Evolutionary conservation across 2,888 invertebrate genomes (phyloP), one percentile per base, ranked within the genome.

Genomic region (Caradrina clavipalpis): DNA sequence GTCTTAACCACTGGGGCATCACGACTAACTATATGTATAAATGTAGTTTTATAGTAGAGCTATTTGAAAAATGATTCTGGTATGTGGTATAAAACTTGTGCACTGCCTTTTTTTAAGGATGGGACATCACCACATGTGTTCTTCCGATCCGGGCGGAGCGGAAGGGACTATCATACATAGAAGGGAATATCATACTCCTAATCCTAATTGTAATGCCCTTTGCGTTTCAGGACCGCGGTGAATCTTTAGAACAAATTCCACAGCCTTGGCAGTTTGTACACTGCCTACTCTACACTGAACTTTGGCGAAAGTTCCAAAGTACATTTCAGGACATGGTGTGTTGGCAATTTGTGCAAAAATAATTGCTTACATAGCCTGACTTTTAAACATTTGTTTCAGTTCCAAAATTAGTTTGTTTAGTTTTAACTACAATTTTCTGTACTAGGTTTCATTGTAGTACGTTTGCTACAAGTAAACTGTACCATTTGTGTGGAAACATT

Each of bases 371-470:
- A 66, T 60, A 22, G 53, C 50, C 62, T 54, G 59, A 73, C 49
- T 39, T 55, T 10, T 26, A n/a, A 51, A 58, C 55, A 42, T 65
- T 66, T 53, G 58, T 62, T 73, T 65, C 8, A 1, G 10, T 2
- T n/a, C 42, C 39, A 22, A 72, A 78, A 65, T 78, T 19, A 58
- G 22, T 35, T 57, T 49, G 2, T 26, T 26, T 26, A 3, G 45
- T 59, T 59, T 54, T 26, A 62, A 17, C n/a, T 6, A 7, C 3
- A 26, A 26, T 26, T 50, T 59, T 59, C 22, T 49, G 59, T 55
- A 50, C 15, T 45, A 50, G 8, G 10, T 13, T 55, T 47, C 22
- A 39, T 39, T 26, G 42, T 59, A 11, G 19, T n/a, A n/a, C 49
- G 17, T 50, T 26, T 26, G 4, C 2, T 26, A 26, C 54, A 49